Base-by-base conservation (phyloP, 2,888 invertebrate species). In the Cancer borealis region DNA sequence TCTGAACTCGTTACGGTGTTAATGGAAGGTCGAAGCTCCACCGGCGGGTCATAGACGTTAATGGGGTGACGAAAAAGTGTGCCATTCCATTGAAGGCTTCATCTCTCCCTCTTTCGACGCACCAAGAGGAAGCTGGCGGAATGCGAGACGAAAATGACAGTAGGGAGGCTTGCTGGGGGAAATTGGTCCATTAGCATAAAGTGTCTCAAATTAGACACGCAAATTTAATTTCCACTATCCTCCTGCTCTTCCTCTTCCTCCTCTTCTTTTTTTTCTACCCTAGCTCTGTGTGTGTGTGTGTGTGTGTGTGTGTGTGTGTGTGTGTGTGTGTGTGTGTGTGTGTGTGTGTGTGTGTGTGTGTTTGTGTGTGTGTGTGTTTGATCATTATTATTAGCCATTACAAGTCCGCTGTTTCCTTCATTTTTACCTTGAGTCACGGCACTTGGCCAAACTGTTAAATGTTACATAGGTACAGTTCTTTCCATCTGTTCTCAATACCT, bases 161-260 rank as follows among this genome's bases (percentile, higher is more conserved):
- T 26, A 79, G 79, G 79, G 30, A 79, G 79, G 79, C 30, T 79
- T 10, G 79, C 26, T 26, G 66, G 49, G 54, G 26, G 30, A 12
- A 79, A 79, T 79, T 79, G 79, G 79, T 79, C 79, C 79, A 79
- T 79, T 79, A 79, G 79, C 79, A 79, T 79, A 79, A 79, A 79
- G 79, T 79, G 79, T 30, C 79, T 79, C 79, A 79, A 79, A 79
- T 79, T 79, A 79, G 79, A 79, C 47, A 90, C 30, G 54, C 47
- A 49, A 47, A 26, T 54, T 90, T 54, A 30, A 47, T 90, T 54
- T 54, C 54, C 49, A 26, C 90, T 90, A 17, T 54, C 90, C 88
- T 89, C 88, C 54, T 54, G 5, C 26, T 90, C 90, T 54, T 54
- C 54, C 90, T 90, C 49, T 54, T 6, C 47, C 90, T 49, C 90